Conservation (phyloP, 2,797 vertebrate genomes). For the Furcifer pardalis region DNA sequence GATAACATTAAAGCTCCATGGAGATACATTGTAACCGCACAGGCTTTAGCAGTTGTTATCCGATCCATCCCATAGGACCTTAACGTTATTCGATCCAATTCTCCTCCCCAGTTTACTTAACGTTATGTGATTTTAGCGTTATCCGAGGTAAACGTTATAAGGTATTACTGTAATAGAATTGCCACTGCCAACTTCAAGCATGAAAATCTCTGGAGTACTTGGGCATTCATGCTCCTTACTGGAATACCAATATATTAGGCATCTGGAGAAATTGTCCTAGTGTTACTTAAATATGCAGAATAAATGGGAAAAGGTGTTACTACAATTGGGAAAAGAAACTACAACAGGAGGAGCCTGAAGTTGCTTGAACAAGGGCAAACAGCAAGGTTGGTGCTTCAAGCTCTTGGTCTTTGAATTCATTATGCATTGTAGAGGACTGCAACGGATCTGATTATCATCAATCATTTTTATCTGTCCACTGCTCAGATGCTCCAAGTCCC, state of each 20-base stretch:
- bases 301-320: background rate
- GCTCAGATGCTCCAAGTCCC: constrained; percentile 32
- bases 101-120: too few relatives aligned
- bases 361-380: constrained; percentile 13
- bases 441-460: constrained; percentile 26
- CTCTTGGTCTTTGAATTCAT: background rate
- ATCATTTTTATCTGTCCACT: constrained; percentile 21
- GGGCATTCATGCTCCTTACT: background rate
- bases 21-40: too few relatives aligned
- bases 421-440: constrained; percentile 23
- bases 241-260: background rate
- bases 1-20: too few relatives aligned
- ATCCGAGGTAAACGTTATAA: too few relatives aligned
- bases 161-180: too few relatives aligned
- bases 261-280: background rate
- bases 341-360: background rate
- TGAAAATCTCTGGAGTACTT: background rate
- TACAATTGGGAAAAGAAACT: background rate
- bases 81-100: too few relatives aligned
- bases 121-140: too few relatives aligned
- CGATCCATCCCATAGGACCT: too few relatives aligned
- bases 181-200: background rate
- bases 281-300: background rate
- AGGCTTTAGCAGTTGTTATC: too few relatives aligned
- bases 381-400: background rate